Evolutionary conservation across 2,113 vertebrate species (phyloP), one percentile per base, ranked within the genome.

Genomic region (Pteruthius melanotis): DNA sequence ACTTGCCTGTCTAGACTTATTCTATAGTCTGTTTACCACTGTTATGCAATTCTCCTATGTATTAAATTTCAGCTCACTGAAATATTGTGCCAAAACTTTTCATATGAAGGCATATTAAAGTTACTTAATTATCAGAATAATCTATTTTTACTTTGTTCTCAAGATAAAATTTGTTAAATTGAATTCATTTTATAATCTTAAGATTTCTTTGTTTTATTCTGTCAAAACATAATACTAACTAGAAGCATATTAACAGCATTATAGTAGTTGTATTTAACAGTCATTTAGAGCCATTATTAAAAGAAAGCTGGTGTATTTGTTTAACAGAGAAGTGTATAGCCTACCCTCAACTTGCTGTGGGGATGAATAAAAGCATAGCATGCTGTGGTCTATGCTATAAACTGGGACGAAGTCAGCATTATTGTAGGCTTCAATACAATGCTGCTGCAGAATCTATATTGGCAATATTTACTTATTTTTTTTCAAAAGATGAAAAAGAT

Each of bases 191-290:
- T 28, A 71, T n/a, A 88, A 27, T 79, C 53, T 92, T 89, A 83
- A 70, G 24, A 70, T 69, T 87, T 92, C 49, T 13, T 85, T 57
- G 70, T 83, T 90, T 75, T 80, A 20, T 68, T 85, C 60, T 83
- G 69, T 71, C 71, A 95, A 90, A 90, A 83, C 47, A 78, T 28
- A 77, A 60, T 31, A 90, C 11, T 64, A 93, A 93, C 87, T 87
- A 93, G 54, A 27, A 93, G 30, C 8, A 72, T 72, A 83, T 80
- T 65, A 94, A 88, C 42, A 87, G 30, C n/a, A 60, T 68, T 78
- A 37, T 22, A 57, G 37, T 80, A 77, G 57, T 71, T 68, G 35
- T 83, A 85, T 42, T 71, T 53, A 80, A 31, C 21, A 77, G 76
- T 24, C 20, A 31, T 75, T 84, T 81, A 74, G 33, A 89, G 44